These are phyloP conservation scores for Neria commutata DNA, from an alignment of 2,888 invertebrate genomes.

Conservation along the genomic window DNA sequence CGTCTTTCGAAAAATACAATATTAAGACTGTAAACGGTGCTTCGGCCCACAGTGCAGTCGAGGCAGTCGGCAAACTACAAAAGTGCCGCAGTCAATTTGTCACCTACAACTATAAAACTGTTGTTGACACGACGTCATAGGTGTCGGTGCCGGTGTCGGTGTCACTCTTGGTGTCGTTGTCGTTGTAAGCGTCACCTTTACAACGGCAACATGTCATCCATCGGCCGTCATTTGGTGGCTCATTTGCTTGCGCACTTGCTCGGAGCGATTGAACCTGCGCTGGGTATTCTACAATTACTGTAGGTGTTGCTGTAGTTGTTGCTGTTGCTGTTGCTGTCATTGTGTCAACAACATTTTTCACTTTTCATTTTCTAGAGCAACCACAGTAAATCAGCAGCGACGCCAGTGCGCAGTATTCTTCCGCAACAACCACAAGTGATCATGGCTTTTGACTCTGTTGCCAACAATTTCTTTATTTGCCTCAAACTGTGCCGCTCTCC, in stretches of 20 bases:
- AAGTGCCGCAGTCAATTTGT: constrained; percentile 43
- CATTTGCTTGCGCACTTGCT: too few species aligned
- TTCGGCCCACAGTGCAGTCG: neutral
- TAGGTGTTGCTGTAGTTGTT: constrained; percentile 28
- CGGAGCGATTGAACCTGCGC: too few species aligned
- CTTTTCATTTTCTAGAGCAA: constrained; percentile 40
- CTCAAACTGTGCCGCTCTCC: too few species aligned
- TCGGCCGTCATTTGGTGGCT: too few species aligned
- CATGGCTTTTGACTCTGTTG: constrained; percentile 4
- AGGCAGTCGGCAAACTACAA: constrained; percentile 33
- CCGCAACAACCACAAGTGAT: constrained; percentile 1
- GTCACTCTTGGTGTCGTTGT: neutral
- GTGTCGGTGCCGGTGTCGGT: constrained; percentile 38
- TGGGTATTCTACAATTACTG: too few species aligned
- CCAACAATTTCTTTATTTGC: constrained; percentile 17
- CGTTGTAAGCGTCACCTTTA: neutral
- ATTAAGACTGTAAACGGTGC: neutral
- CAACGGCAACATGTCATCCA: too few species aligned
- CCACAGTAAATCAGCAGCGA: constrained; percentile 28
- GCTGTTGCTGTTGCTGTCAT: constrained; percentile 18
- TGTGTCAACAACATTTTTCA: constrained; percentile 47
- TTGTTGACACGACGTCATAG: constrained; percentile 29
- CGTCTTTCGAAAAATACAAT: neutral
- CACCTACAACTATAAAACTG: constrained; percentile 53
- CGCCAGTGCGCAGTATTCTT: constrained; percentile 17